Evolutionary conservation across 2,113 vertebrate genomes (phyloP).

Genomic region (Tetrax tetrax): DNA sequence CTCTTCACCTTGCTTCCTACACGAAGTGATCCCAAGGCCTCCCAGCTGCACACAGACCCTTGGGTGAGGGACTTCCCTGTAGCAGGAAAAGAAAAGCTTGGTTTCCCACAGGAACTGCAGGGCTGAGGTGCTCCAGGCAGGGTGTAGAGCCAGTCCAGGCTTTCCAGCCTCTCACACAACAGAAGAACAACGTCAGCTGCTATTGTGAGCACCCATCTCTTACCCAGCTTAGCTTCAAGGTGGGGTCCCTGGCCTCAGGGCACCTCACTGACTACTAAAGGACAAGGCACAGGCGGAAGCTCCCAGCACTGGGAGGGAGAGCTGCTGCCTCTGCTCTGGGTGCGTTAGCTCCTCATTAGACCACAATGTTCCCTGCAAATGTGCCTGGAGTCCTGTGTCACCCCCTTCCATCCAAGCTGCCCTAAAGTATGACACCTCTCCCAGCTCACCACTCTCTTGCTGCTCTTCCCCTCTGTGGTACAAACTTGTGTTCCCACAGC

Average conservation of each 20-base stretch:
- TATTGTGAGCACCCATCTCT: neutral
- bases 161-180: neutral
- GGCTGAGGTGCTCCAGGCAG: neutral
- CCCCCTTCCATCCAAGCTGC: neutral
- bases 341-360: neutral
- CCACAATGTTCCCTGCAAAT: neutral
- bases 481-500: neutral
- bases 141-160: neutral
- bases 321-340: neutral
- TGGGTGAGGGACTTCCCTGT: neutral
- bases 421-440: neutral
- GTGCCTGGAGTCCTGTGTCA: neutral
- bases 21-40: neutral
- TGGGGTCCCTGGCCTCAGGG: neutral
- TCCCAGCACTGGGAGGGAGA: neutral
- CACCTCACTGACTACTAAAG: neutral
- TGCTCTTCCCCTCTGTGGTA: neutral
- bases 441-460: slow-evolving; percentile 36
- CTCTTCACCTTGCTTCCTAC: neutral
- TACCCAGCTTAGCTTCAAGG: neutral
- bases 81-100: neutral
- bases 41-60: neutral
- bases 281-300: neutral
- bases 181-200: neutral
- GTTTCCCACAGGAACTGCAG: neutral